Evolutionary conservation across 2,888 invertebrate genomes (phyloP).

Genomic region (Noctuana brunneofusca): DNA sequence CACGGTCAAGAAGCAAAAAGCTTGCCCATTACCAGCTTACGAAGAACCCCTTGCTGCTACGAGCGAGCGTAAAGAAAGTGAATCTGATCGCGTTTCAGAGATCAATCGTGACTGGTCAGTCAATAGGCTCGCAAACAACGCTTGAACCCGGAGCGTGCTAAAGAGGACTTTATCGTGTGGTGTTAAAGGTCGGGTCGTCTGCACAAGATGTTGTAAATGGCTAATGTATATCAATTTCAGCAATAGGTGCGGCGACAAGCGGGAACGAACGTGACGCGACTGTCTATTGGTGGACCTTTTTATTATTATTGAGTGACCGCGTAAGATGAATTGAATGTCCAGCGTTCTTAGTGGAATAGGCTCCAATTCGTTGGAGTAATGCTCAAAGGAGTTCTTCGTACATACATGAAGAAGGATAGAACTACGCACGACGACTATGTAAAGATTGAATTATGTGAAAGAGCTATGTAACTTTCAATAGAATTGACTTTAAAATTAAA

Average conservation of each 20-base stretch:
- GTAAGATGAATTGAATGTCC: conserved; percentile 42
- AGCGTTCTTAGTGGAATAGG: no score
- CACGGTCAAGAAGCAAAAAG: conserved; percentile 59
- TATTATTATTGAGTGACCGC: conserved; percentile 76
- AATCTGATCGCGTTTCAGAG: conserved; percentile 12
- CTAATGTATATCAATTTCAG: conserved; percentile 79
- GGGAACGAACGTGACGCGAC: conserved; percentile 71
- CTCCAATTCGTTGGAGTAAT: no score
- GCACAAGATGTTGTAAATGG: conserved; percentile 44
- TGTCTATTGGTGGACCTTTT: conserved; percentile 67
- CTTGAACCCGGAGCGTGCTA: conserved; percentile 30
- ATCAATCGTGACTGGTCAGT: conserved; percentile 24
- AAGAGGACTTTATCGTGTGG: conserved; percentile 41
- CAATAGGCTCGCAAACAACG: conserved; percentile 26
- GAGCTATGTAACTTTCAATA: no score
- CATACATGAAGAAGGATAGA: no score
- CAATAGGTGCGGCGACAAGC: conserved; percentile 72
- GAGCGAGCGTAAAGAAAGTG: not conserved
- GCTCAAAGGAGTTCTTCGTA: no score
- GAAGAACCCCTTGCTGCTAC: conserved; percentile 35
- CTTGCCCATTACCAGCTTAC: conserved; percentile 46
- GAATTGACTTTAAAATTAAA: no score
- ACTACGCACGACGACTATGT: no score
- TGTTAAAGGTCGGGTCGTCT: conserved; percentile 43
- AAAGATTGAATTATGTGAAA: no score